Evolutionary conservation across 1,140 invertebrate genomes (phyloP).

Genomic region (Tribolium castaneum): DNA sequence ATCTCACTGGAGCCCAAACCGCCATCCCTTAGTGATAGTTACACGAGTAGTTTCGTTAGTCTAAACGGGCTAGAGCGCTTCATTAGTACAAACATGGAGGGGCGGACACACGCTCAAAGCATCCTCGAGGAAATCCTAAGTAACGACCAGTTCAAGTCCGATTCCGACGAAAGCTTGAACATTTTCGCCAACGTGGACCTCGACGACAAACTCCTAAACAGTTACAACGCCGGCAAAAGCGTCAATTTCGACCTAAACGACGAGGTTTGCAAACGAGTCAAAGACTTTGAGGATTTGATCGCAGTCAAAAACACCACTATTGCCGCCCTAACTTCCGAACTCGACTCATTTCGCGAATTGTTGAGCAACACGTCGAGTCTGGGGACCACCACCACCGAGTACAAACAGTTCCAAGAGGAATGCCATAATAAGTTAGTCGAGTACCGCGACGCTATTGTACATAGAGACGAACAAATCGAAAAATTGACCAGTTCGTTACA

Average conservation of each 20-base stretch:
- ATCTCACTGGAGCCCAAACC: constrained; percentile 46
- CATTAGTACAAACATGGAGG: constrained; percentile 25
- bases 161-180: constrained; percentile 56
- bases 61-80: constrained; percentile 33
- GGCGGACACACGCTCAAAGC: constrained; percentile 53
- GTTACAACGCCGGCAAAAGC: constrained; percentile 40
- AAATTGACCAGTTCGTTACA: constrained; percentile 72
- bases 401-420: constrained; percentile 66
- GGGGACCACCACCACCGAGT: constrained; percentile 65
- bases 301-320: constrained; percentile 64
- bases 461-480: constrained; percentile 71
- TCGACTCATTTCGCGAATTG: constrained; percentile 62
- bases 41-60: constrained; percentile 49
- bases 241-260: constrained; percentile 41
- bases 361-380: constrained; percentile 61
- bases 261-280: constrained; percentile 61
- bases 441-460: constrained; percentile 69
- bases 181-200: constrained; percentile 60
- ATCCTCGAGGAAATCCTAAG: constrained; percentile 61
- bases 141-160: constrained; percentile 55
- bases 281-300: constrained; percentile 63
- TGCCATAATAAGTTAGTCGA: constrained; percentile 68
- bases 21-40: constrained; percentile 51
- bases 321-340: constrained; percentile 63
- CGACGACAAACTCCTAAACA: constrained; percentile 59